These are phyloP conservation scores for Osmerus mordax DNA, from an alignment of 2,113 vertebrate genomes.

Conservation along the genomic window DNA sequence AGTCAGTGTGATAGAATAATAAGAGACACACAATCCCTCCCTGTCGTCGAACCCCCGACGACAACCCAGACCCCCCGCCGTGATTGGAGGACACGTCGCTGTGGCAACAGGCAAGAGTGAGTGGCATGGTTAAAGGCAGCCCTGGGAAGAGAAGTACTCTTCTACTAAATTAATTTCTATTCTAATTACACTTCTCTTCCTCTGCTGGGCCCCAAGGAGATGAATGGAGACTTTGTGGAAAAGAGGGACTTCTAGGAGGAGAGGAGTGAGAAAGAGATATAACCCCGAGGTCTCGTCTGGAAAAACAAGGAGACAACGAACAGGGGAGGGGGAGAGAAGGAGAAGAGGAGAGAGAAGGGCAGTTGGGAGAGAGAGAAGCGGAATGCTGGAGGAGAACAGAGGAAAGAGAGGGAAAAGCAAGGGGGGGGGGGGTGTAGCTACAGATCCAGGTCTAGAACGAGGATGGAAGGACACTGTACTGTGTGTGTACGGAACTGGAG, in stretches of 20 bases:
- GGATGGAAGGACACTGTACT: too few relatives aligned
- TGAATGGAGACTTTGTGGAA: not conserved
- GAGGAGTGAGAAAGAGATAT: not conserved
- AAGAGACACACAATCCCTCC: conserved; percentile 22
- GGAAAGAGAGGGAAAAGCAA: not conserved
- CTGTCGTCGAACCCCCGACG: conserved; percentile 2
- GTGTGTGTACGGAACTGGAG: too few relatives aligned
- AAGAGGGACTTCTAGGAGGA: conserved; percentile 5
- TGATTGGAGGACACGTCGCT: conserved; percentile 7
- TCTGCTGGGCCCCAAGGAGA: conserved; percentile 13
- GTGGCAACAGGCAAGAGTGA: conserved; percentile 21
- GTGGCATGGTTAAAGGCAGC: conserved; percentile 24
- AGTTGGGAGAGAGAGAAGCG: not conserved
- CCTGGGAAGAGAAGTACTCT: conserved; percentile 1
- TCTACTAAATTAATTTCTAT: not conserved
- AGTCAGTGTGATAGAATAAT: conserved; percentile 20
- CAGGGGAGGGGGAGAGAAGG: not conserved
- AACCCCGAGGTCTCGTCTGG: not conserved
- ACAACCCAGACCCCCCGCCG: conserved; percentile 8
- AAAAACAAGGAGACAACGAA: not conserved
- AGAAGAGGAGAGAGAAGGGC: not conserved
- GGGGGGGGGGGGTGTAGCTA: not conserved
- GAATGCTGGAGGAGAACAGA: not conserved
- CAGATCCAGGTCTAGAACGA: too few relatives aligned
- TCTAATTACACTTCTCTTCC: conserved; percentile 13